These are phyloP conservation scores for Circaetus cinerascens DNA, from an alignment of 2,113 vertebrate species.

Conservation along the genomic window DNA sequence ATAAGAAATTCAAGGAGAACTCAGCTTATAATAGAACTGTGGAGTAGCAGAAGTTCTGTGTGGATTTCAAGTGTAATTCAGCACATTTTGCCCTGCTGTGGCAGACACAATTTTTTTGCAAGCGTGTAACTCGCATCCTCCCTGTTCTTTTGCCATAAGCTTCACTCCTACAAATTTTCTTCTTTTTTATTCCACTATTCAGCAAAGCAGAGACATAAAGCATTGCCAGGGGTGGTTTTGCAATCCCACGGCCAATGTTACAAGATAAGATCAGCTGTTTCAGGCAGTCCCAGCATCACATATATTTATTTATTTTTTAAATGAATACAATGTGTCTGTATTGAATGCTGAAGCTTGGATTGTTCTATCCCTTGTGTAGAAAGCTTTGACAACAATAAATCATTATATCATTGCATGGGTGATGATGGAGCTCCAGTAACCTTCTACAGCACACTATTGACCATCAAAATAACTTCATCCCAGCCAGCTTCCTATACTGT, in stretches of 20 bases:
- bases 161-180: not conserved
- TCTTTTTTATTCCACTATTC: not conserved
- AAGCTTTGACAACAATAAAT: slow-evolving; percentile 22
- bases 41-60: slow-evolving; percentile 5
- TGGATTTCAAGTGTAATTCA: slow-evolving; percentile 37
- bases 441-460: not conserved
- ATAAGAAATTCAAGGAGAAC: not conserved
- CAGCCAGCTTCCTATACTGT: not conserved
- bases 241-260: not conserved
- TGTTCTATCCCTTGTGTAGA: not conserved
- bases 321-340: not conserved
- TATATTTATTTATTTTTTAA: not conserved
- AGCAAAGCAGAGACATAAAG: not conserved
- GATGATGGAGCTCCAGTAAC: not conserved
- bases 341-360: not conserved
- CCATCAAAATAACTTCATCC: not conserved
- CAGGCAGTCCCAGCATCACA: not conserved
- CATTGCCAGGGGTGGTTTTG: not conserved
- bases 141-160: not conserved
- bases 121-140: not conserved
- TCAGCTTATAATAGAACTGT: slow-evolving; percentile 1
- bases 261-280: slow-evolving; percentile 14
- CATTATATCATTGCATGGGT: not conserved
- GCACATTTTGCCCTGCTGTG: slow-evolving; percentile 28
- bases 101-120: not conserved